A percentile compares a stretch with the other conserved stretches of the same genome.
These are phyloP conservation scores for Rhingia rostrata DNA, from an alignment of 2,888 invertebrate genomes.

Conservation along the genomic window DNA sequence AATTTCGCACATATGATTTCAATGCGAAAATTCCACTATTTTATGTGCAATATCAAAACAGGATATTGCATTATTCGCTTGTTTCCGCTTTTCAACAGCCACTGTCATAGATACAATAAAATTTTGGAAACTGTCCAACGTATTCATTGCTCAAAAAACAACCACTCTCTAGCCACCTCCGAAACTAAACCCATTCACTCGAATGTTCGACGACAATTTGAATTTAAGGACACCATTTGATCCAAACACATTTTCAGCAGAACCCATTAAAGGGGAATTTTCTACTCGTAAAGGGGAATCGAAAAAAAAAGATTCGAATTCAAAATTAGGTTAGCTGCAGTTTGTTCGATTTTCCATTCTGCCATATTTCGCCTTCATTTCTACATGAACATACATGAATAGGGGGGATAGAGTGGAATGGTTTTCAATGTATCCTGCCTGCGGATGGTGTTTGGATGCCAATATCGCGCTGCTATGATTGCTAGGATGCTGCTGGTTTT, in stretches of 20 bases:
- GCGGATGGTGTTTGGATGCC: conserved; percentile 59
- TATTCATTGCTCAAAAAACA: conserved; percentile 68
- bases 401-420: conserved; percentile 24
- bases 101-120: conserved; percentile 4
- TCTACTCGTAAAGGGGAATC: conserved; percentile 6
- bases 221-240: conserved; percentile 70
- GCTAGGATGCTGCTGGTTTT: conserved; percentile 59
- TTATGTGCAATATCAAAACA: conserved; percentile 54
- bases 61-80: conserved; percentile 72
- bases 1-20: conserved; percentile 46
- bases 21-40: conserved; percentile 25
- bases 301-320: conserved; percentile 9
- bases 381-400: conserved; percentile 15
- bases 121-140: conserved; percentile 66
- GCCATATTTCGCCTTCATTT: conserved; percentile 33
- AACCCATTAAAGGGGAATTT: conserved; percentile 57
- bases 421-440: conserved; percentile 25
- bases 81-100: conserved; percentile 59
- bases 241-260: conserved; percentile 58
- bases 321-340: conserved; percentile 70
- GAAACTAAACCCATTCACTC: conserved; percentile 56
- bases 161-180: conserved; percentile 24
- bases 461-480: conserved; percentile 64
- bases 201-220: conserved; percentile 66
- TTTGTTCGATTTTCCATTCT: conserved; percentile 68